Percentiles rank a stretch among this genome's conserved stretches.
Conservation (phyloP, 2,113 vertebrate species). For the Nothobranchius kuhntae region DNA sequence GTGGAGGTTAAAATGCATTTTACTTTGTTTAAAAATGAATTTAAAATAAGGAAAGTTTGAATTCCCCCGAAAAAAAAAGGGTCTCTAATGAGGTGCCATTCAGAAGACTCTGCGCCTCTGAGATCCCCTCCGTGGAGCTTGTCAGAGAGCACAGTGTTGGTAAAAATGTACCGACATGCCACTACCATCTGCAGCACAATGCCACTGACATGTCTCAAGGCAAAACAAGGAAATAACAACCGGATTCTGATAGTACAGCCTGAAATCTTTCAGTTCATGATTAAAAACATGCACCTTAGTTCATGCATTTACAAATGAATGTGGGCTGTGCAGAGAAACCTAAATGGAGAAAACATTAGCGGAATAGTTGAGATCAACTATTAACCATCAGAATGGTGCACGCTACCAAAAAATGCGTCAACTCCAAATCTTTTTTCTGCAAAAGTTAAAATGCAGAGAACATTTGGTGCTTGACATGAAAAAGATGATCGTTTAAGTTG, state of each 20-base stretch:
- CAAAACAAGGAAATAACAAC: constrained; percentile 20
- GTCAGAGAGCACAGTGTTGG: constrained; percentile 62
- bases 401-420: no score
- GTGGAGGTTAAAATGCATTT: constrained; percentile 57
- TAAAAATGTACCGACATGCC: constrained; percentile 61
- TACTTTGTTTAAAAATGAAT: constrained; percentile 50
- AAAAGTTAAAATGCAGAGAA: background rate
- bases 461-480: background rate
- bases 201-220: constrained; percentile 42
- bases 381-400: background rate
- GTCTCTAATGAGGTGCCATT: constrained; percentile 63
- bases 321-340: constrained; percentile 9
- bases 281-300: constrained; percentile 44
- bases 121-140: constrained; percentile 56
- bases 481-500: background rate
- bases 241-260: constrained; percentile 22
- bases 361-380: background rate
- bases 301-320: constrained; percentile 38
- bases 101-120: constrained; percentile 62
- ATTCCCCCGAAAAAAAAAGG: constrained; percentile 25
- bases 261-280: constrained; percentile 34
- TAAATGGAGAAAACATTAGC: background rate
- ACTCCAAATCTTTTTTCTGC: background rate
- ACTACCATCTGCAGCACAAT: constrained; percentile 53
- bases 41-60: constrained; percentile 49